Base-by-base conservation (phyloP, 2,113 vertebrate genomes). In the Sorex araneus region DNA sequence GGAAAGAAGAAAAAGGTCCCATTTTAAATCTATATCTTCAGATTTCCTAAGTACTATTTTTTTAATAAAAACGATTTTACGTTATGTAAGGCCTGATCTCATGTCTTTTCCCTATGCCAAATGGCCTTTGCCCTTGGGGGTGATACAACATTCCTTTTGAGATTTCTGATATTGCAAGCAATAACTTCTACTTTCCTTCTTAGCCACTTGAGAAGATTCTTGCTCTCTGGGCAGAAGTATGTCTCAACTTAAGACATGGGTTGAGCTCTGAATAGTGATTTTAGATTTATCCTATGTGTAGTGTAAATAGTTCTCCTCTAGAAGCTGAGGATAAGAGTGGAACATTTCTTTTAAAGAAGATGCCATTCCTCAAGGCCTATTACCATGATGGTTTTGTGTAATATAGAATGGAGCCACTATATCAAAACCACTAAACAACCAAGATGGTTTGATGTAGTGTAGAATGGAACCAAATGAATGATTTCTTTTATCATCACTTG, bases 21-120 rank as follows among this genome's bases (percentile, higher is more conserved):
- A 79, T 78, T 86, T 81, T 57, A 69, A 79, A 32, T 40, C 15
- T 77, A 13, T 80, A 36, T 63, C 70, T 94, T 81, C 43, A 81
- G 76, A 67, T 87, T n/a, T 18, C 23, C 81, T 63, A 89, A 71
- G 6, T 19, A 50, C 1, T 63, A 2, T 12, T 80, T 77, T 66
- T 50, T 43, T 43, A 25, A 74, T 11, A 69, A 69, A 69, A 32
- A 36, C 9, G 23, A 57, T 9, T 16, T 19, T 50, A 2, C 36
- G 87, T 63, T 9, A 23, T 16, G 6, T 71, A 45, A 94, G 9
- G 66, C 43, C 8, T 32, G 12, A 45, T 27, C 36, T 71, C 0
- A 2, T 18, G 6, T 83, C 32, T 93, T 74, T 93, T 77, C 8
- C 16, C 25, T 2, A 12, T 21, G 57, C 23, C 21, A 21, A 30